These are phyloP conservation scores for Anabacerthia variegaticeps DNA, from an alignment of 2,797 vertebrate genomes.

Conservation along the genomic window DNA sequence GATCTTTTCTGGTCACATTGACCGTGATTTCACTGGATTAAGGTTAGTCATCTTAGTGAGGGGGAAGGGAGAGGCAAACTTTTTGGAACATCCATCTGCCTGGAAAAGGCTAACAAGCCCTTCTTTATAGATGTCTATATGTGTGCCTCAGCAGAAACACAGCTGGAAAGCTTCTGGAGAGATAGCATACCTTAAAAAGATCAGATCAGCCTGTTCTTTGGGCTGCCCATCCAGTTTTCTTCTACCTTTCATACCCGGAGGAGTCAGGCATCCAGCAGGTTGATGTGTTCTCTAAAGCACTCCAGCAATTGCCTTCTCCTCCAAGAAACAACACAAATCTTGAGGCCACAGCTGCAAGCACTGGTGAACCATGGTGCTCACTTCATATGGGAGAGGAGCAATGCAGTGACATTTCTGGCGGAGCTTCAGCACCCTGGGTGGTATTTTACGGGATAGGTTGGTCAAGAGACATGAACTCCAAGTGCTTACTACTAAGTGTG, in stretches of 20 bases:
- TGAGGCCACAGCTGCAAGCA: not conserved
- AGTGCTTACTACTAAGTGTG: not conserved
- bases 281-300: not conserved
- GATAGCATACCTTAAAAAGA: not conserved
- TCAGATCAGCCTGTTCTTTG: not conserved
- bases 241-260: not conserved
- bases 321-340: not conserved
- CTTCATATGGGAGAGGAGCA: not conserved
- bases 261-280: not conserved
- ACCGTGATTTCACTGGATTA: slow-evolving; percentile 56
- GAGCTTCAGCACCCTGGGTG: not conserved
- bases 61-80: not conserved
- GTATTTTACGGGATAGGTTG: not conserved
- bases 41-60: slow-evolving; percentile 24
- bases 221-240: not conserved
- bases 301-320: not conserved
- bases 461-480: not conserved
- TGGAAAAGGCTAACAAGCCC: slow-evolving; percentile 2
- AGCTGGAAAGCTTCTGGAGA: not conserved
- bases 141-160: not conserved
- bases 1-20: slow-evolving; percentile 57
- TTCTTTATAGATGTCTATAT: slow-evolving; percentile 6
- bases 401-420: not conserved
- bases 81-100: not conserved
- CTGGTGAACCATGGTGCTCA: not conserved